Conservation (phyloP, 2,888 invertebrate genomes). For the Leptura quadrifasciata region DNA sequence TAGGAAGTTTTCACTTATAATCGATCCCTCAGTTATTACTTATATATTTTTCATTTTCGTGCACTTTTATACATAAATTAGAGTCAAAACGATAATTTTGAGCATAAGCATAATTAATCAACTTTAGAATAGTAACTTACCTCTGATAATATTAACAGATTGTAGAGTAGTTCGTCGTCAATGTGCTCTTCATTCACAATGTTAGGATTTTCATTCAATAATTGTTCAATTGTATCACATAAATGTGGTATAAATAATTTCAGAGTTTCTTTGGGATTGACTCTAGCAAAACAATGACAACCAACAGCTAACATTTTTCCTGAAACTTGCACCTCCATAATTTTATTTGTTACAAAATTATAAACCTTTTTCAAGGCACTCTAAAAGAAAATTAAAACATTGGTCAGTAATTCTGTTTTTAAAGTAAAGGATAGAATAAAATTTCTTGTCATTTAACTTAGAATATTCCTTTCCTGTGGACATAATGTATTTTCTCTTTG, state of each 20-base stretch:
- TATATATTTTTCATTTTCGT: neutral
- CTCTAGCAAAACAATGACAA: slow-evolving; percentile 80
- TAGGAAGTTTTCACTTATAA: neutral
- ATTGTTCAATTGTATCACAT: slow-evolving; percentile 79
- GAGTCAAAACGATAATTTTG: slow-evolving; percentile 12
- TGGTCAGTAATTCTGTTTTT: too few relatives aligned
- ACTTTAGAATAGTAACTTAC: slow-evolving; percentile 60
- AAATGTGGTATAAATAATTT: slow-evolving; percentile 84
- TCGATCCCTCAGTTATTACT: too few relatives aligned
- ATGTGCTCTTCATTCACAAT: slow-evolving; percentile 84
- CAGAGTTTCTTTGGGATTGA: slow-evolving; percentile 82
- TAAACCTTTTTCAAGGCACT: slow-evolving; percentile 86
- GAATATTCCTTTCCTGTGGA: too few relatives aligned
- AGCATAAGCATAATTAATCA: neutral
- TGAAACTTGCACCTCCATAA: slow-evolving; percentile 90
- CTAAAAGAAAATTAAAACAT: slow-evolving; percentile 60
- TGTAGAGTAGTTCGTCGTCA: slow-evolving; percentile 86
- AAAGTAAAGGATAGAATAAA: too few relatives aligned
- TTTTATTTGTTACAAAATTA: slow-evolving; percentile 82
- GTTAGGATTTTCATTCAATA: slow-evolving; percentile 81
- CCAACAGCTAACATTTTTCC: slow-evolving; percentile 87
- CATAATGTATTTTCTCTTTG: too few relatives aligned
- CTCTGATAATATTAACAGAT: slow-evolving; percentile 84
- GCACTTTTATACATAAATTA: too few relatives aligned
- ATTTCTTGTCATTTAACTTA: too few relatives aligned